phyloP scores from a whole-genome alignment of 2,797 vertebrate species.

The Pangasius larnaudii region DNA sequence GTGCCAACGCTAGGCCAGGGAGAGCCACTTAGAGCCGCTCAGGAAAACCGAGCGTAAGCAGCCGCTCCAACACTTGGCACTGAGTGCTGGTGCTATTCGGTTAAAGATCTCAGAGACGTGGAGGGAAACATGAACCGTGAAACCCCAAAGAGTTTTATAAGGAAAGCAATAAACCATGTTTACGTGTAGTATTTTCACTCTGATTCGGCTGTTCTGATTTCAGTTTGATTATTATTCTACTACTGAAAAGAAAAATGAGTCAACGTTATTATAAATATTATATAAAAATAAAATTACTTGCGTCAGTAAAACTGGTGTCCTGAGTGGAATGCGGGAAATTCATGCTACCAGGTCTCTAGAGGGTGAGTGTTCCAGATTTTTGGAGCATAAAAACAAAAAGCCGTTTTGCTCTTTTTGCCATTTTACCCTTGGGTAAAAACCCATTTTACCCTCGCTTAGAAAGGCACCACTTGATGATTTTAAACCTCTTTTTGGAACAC shows the following conservation, averaged over 20 bases:
- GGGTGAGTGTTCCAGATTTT: not conserved
- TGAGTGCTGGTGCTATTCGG: conserved; percentile 31
- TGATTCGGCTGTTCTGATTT: conserved; percentile 6
- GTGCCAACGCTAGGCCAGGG: conserved; percentile 40
- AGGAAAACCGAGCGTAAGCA: conserved; percentile 28
- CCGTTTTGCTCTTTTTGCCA: not conserved
- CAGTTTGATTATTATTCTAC: not conserved
- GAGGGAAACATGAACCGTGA: not conserved
- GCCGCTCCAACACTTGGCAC: conserved; percentile 21
- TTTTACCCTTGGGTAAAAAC: not conserved
- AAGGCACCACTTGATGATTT: not conserved
- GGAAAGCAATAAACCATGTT: not conserved
- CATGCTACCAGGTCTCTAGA: not conserved
- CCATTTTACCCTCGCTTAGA: not conserved
- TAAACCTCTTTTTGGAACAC: not conserved
- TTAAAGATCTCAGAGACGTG: not conserved
- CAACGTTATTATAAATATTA: not conserved
- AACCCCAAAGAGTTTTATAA: not conserved
- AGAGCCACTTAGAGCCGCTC: conserved; percentile 29
- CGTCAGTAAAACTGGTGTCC: not conserved
- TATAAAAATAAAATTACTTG: not conserved
- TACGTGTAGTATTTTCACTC: not conserved
- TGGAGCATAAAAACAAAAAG: not conserved
- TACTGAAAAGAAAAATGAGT: not conserved
- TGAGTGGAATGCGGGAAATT: not conserved